Evolutionary conservation across 2,888 invertebrate genomes (phyloP), one percentile per base, ranked within the genome.

Genomic region (Amphipoea oculea): DNA sequence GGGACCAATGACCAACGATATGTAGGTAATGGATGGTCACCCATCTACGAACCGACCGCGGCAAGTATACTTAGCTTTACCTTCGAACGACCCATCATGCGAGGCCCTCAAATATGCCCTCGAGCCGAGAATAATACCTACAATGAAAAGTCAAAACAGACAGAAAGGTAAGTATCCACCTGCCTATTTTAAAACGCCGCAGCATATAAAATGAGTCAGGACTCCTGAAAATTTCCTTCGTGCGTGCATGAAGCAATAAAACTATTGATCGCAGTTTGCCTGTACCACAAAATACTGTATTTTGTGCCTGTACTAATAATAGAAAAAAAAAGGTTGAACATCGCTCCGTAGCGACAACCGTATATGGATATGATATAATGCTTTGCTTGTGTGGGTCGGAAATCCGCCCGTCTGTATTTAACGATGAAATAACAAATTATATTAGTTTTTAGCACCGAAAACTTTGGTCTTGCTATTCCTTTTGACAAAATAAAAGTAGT

Each of bases 301-400:
- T 29, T 29, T 29, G 29, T 78, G 78, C 75, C 81, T 78, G 23
- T 57, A 57, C 80, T 82, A 83, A 65, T 42, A 80, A 74, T 80
- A 88, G 72, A 88, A 83, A 83, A 84, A 67, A 86, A 89, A 88
- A 89, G 67, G 69, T 83, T 86, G 76, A 89, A 76, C 70, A 82
- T 62, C 85, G 71, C 72, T 70, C 57, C 79, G 71, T 62, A 68
- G 36, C 83, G 65, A 78, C 70, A 36, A 36, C 60, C 69, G 20
- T 79, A 12, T 83, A 85, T 45, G 71, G 71, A 89, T 48, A 80
- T 36, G 36, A 36, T 36, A 36, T 36, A 36, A 36, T 5, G 11
- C 0, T 78, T 63, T 79, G 14, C 48, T 67, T 85, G 90, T 89
- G 85, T 89, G 89, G 12, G 87, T 90, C 68, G 73, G 74, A 83